phyloP scores from a whole-genome alignment of 1,140 invertebrate species.

The Drosophila grimshawi region DNA sequence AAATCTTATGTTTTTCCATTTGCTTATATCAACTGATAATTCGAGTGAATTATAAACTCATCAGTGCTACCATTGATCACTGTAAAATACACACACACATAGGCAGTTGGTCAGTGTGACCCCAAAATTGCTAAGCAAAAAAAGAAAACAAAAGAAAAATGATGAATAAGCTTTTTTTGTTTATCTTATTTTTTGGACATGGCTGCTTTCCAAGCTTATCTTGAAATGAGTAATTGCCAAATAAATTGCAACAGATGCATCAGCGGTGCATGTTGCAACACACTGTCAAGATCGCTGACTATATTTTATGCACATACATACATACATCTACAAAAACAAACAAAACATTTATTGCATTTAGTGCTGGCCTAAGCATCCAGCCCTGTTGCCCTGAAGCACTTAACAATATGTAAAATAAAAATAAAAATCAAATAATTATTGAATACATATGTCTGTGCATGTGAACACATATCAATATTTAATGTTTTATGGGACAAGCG shows the following conservation, averaged over 20 bases:
- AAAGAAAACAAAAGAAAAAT: neutral
- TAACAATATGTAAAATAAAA: neutral
- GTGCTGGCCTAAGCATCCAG: constrained; percentile 35
- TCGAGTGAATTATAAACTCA: neutral
- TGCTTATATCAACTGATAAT: too few species aligned
- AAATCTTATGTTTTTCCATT: too few species aligned
- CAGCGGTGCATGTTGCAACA: constrained; percentile 33
- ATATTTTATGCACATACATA: constrained; percentile 16
- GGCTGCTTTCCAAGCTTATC: neutral
- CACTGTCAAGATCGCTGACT: constrained; percentile 27
- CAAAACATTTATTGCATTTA: neutral
- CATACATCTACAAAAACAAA: neutral
- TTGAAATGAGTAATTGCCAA: constrained; percentile 25
- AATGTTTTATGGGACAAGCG: constrained; percentile 15
- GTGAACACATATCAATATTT: constrained; percentile 22
- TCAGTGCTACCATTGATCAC: neutral
- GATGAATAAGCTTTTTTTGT: constrained; percentile 1
- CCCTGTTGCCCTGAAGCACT: constrained; percentile 21
- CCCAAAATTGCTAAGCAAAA: constrained; percentile 1
- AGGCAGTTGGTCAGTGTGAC: constrained; percentile 16
- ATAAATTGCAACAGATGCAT: constrained; percentile 31
- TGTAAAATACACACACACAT: neutral
- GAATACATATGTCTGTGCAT: neutral
- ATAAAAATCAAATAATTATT: neutral
- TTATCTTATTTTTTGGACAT: too few species aligned